phyloP scores from a whole-genome alignment of 2,113 vertebrate genomes.

The Phocoena phocoena region DNA sequence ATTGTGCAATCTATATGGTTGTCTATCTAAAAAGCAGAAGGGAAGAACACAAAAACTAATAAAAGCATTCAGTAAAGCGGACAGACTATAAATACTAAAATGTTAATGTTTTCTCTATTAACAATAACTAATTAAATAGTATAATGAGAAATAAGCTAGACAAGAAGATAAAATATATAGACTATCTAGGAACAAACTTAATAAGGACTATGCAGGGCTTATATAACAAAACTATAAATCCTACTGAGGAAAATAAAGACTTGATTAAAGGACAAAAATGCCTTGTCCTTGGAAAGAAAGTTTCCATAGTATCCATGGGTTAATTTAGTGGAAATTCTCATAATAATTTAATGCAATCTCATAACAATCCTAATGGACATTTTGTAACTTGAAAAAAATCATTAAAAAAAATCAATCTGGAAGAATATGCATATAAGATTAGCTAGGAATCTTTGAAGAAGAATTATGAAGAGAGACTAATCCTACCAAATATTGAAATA shows the following conservation, averaged over 20 bases:
- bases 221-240: not conserved
- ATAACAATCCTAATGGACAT: not conserved
- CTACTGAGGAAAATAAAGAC: not conserved
- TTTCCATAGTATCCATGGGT: not conserved
- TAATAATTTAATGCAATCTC: not conserved
- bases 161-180: not conserved
- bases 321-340: not conserved
- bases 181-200: not conserved
- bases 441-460: not conserved
- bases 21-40: not conserved
- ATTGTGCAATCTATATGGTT: not conserved
- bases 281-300: not conserved
- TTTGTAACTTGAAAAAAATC: not conserved
- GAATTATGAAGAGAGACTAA: not conserved
- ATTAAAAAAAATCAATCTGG: not conserved
- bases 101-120: not conserved
- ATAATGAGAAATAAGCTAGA: not conserved
- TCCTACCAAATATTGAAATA: not conserved
- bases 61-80: not conserved
- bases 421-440: not conserved
- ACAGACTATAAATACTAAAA: not conserved
- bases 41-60: not conserved
- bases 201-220: not conserved
- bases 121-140: not conserved
- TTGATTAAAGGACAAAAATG: not conserved